Evolutionary conservation across 2,888 invertebrate genomes (phyloP).

Genomic region (Sphaeridia pumilis): DNA sequence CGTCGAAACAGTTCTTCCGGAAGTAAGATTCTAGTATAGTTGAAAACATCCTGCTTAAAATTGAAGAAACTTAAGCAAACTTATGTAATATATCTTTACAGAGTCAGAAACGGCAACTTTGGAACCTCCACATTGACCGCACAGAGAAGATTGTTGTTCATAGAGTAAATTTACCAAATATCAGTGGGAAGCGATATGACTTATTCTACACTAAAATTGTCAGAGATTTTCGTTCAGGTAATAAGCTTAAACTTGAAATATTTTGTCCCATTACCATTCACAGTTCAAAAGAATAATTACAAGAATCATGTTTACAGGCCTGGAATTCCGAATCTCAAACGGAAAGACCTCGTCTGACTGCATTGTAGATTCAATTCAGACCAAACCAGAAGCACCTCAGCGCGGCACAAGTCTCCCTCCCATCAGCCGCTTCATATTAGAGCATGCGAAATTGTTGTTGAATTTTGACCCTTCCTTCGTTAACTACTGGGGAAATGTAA

Average conservation of each 20-base stretch:
- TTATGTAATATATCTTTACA: conserved; percentile 7
- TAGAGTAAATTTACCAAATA: conserved; percentile 33
- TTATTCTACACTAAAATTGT: conserved; percentile 36
- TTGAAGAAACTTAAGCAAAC: not conserved
- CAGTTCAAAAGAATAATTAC: too few species aligned
- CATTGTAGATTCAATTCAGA: conserved; percentile 35
- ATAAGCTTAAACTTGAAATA: too few species aligned
- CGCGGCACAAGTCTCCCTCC: too few species aligned
- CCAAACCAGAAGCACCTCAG: conserved; percentile 21
- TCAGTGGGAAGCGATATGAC: conserved; percentile 31
- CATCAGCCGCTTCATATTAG: conserved; percentile 34
- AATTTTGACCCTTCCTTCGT: conserved; percentile 36
- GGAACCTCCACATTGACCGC: conserved; percentile 35
- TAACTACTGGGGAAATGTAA: conserved; percentile 36
- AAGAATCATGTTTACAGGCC: too few species aligned
- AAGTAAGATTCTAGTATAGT: conserved; percentile 23
- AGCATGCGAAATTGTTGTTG: conserved; percentile 34
- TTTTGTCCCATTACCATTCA: too few species aligned
- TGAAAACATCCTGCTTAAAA: too few species aligned
- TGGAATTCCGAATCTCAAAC: conserved; percentile 35
- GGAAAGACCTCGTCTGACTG: conserved; percentile 32
- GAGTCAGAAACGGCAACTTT: conserved; percentile 35
- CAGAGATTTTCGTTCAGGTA: conserved; percentile 35
- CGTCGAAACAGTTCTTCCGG: conserved; percentile 33
- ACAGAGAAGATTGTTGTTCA: conserved; percentile 36